Percentiles rank a stretch among this genome's conserved stretches.
Conservation (phyloP, 2,113 vertebrate species). For the Paramisgurnus dabryanus region DNA sequence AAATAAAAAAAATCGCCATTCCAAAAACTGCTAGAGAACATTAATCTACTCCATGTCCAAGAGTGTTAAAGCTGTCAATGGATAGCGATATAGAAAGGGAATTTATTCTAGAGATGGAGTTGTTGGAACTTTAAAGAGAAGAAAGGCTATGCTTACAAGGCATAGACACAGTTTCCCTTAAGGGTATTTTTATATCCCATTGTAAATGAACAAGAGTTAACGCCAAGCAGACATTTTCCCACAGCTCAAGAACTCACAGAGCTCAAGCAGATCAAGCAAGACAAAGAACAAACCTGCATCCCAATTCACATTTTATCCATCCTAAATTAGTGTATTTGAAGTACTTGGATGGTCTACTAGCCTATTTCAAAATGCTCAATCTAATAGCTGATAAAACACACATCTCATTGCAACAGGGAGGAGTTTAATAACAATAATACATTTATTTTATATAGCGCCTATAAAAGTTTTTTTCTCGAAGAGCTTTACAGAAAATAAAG, state of each 20-base stretch:
- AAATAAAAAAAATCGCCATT: background rate
- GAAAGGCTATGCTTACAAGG: slow-evolving; percentile 21
- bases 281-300: too few species aligned
- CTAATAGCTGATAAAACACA: too few species aligned
- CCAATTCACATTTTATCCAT: too few species aligned
- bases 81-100: background rate
- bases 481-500: too few species aligned
- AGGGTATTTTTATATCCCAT: slow-evolving; percentile 1
- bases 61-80: background rate
- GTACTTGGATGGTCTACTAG: too few species aligned
- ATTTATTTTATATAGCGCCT: too few species aligned
- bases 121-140: slow-evolving; percentile 20
- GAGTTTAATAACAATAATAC: too few species aligned
- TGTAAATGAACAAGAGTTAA: slow-evolving; percentile 20
- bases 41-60: background rate
- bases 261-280: too few species aligned
- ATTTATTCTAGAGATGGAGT: slow-evolving; percentile 29
- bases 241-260: background rate
- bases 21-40: background rate
- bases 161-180: background rate
- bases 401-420: too few species aligned
- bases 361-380: too few species aligned
- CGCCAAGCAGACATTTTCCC: slow-evolving; percentile 9
- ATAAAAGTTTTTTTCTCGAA: too few species aligned
- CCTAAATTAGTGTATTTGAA: too few species aligned